Evolutionary conservation across 2,797 vertebrate species (phyloP).

Genomic region (Limosa lapponica): DNA sequence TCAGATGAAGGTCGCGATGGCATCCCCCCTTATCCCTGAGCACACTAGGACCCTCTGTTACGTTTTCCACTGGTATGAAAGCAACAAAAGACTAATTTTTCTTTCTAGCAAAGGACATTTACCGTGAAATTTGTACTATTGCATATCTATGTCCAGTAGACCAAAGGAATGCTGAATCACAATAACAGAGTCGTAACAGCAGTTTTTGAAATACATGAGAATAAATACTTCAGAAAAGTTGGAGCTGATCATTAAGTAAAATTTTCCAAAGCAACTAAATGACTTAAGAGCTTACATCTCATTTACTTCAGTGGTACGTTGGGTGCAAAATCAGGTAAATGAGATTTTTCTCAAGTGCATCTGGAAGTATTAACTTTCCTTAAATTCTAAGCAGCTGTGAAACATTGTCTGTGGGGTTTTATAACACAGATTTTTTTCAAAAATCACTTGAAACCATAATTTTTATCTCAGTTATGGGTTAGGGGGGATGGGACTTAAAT

Average conservation of each 20-base stretch:
- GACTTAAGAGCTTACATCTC: not conserved
- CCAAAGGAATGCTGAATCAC: not conserved
- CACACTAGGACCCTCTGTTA: not conserved
- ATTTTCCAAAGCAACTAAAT: not conserved
- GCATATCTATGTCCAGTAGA: not conserved
- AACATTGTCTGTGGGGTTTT: not conserved
- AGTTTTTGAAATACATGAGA: not conserved
- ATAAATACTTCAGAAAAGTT: constrained; percentile 3
- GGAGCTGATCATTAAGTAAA: not conserved
- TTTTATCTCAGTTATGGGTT: not conserved
- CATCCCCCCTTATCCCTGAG: not conserved
- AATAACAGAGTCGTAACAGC: not conserved
- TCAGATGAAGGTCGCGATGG: not conserved
- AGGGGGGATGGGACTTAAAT: not conserved
- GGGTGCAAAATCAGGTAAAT: not conserved
- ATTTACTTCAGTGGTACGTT: not conserved
- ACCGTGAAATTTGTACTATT: not conserved
- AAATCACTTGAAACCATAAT: not conserved
- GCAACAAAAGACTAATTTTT: not conserved
- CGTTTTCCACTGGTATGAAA: not conserved
- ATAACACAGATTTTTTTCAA: not conserved
- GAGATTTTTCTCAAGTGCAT: not conserved
- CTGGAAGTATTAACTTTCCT: not conserved
- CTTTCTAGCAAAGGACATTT: not conserved
- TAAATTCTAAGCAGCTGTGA: not conserved